Evolutionary conservation across 2,888 invertebrate genomes (phyloP).

Genomic region (Salpingus planirostris): DNA sequence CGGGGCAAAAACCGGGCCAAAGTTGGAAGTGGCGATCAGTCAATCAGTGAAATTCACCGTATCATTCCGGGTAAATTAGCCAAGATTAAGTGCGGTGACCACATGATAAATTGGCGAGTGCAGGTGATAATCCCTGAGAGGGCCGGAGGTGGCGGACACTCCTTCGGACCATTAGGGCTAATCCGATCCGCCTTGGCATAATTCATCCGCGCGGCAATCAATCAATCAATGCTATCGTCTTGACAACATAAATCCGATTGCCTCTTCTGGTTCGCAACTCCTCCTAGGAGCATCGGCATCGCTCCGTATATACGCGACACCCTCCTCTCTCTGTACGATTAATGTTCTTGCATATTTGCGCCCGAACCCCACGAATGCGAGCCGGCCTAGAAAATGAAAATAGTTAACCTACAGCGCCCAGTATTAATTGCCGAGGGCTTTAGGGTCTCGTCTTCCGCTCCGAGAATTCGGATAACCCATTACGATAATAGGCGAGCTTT

Average conservation of each 20-base stretch:
- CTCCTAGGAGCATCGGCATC: no score
- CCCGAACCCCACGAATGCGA: not conserved
- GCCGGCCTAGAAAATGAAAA: not conserved
- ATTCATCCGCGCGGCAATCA: slow-evolving; percentile 40
- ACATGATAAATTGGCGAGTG: slow-evolving; percentile 26
- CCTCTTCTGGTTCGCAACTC: slow-evolving; percentile 20
- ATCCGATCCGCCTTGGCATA: slow-evolving; percentile 37
- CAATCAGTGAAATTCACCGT: slow-evolving; percentile 13
- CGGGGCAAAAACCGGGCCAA: slow-evolving; percentile 7
- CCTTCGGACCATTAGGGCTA: slow-evolving; percentile 35
- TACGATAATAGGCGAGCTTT: no score
- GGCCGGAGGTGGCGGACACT: slow-evolving; percentile 28
- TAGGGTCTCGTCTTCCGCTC: no score
- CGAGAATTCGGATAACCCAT: no score
- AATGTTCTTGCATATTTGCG: not conserved
- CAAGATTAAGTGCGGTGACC: slow-evolving; percentile 21
- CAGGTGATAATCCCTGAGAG: slow-evolving; percentile 28
- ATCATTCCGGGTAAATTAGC: slow-evolving; percentile 16
- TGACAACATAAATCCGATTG: slow-evolving; percentile 41
- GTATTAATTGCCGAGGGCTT: no score
- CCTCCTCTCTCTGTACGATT: not conserved
- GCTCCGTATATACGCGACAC: no score
- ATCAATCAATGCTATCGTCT: slow-evolving; percentile 40
- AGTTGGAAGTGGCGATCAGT: slow-evolving; percentile 10
- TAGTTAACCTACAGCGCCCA: not conserved